Percentiles rank a stretch among this genome's conserved stretches.
Conservation (phyloP, 2,113 vertebrate species). For the Rhadina sibilatrix region DNA sequence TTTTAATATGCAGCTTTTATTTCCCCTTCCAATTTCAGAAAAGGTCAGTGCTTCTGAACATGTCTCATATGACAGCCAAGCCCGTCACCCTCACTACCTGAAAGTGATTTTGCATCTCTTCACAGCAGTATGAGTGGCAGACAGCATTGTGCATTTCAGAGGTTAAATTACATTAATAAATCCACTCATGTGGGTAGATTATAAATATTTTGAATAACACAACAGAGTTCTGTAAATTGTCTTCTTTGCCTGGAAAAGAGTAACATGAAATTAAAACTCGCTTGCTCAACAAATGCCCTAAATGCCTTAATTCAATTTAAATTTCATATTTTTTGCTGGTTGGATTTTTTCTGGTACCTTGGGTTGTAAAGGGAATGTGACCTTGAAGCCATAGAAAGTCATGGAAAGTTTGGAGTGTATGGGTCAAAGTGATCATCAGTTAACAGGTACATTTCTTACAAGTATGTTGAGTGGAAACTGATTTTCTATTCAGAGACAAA, state of each 20-base stretch:
- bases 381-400: not conserved
- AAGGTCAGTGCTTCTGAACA: not conserved
- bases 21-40: not conserved
- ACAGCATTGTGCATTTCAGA: not conserved
- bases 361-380: not conserved
- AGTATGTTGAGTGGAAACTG: not conserved
- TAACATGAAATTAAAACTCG: not conserved
- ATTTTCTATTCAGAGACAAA: not conserved
- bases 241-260: not conserved
- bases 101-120: not conserved
- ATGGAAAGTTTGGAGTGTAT: not conserved
- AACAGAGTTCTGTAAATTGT: not conserved
- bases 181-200: not conserved
- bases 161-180: not conserved
- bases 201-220: not conserved
- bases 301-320: not conserved
- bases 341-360: not conserved
- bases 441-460: not conserved
- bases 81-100: not conserved
- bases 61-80: not conserved
- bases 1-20: not conserved
- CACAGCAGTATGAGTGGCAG: not conserved
- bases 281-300: not conserved
- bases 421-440: not conserved
- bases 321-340: not conserved